phyloP scores from a whole-genome alignment of 2,797 vertebrate genomes.

The Molossus molossus region DNA sequence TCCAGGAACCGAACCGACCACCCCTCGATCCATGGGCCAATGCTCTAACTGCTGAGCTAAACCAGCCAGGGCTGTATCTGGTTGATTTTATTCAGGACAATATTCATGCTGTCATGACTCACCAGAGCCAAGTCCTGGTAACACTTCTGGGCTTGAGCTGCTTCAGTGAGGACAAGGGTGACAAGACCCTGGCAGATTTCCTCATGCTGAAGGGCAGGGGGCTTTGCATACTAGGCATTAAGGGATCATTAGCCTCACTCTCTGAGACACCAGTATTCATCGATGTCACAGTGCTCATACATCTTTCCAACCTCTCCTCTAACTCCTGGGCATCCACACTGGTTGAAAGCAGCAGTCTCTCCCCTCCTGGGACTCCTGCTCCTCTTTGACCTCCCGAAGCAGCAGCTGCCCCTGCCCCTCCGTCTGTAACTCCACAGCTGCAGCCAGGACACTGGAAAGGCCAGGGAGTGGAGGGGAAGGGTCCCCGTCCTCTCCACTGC shows the following conservation, averaged over 20 bases:
- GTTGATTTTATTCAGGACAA: background rate
- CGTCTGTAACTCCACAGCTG: slow-evolving; percentile 88
- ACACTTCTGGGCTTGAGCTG: slow-evolving; percentile 94
- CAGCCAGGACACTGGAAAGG: slow-evolving; percentile 76
- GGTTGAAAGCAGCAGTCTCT: slow-evolving; percentile 93
- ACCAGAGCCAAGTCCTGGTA: background rate
- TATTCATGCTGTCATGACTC: background rate
- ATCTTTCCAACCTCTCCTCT: slow-evolving; percentile 96
- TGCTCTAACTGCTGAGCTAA: too few species aligned
- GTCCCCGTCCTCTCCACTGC: slow-evolving; percentile 22
- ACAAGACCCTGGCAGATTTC: slow-evolving; percentile 97
- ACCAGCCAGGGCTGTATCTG: too few species aligned
- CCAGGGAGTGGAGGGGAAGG: slow-evolving; percentile 59
- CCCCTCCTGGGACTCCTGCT: slow-evolving; percentile 85
- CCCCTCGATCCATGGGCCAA: too few species aligned
- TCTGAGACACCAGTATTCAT: slow-evolving; percentile 95
- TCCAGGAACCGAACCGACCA: too few species aligned
- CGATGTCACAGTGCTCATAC: slow-evolving; percentile 93
- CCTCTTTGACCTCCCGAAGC: slow-evolving; percentile 80
- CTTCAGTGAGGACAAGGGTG: slow-evolving; percentile 93
- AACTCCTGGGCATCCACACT: slow-evolving; percentile 97
- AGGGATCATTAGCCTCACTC: slow-evolving; percentile 96
- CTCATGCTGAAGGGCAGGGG: slow-evolving; percentile 93
- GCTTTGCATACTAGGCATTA: slow-evolving; percentile 97
- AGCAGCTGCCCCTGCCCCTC: slow-evolving; percentile 80